A percentile compares a stretch with the other conserved stretches of the same genome.
Evolutionary conservation across 2,797 vertebrate genomes (phyloP).

Genomic region (Clarias fuscus): DNA sequence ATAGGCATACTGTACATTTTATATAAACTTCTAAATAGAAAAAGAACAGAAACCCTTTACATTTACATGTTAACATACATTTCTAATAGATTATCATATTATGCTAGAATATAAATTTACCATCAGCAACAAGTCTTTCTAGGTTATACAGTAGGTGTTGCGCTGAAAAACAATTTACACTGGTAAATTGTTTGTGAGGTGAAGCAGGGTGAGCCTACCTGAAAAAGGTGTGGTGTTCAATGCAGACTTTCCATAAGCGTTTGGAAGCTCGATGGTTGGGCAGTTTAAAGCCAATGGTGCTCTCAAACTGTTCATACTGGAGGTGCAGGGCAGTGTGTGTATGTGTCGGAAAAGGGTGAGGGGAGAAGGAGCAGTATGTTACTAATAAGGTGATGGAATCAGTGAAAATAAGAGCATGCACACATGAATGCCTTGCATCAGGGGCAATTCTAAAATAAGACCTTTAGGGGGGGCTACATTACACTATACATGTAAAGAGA

Average conservation of each 20-base stretch:
- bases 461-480: too few relatives aligned
- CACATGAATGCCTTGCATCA: not conserved
- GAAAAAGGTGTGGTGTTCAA: conserved; percentile 99
- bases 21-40: not conserved
- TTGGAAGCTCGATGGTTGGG: conserved; percentile 98
- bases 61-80: not conserved
- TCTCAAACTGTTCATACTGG: conserved; percentile 88
- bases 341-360: conserved; percentile 47
- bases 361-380: conserved; percentile 50
- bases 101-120: not conserved
- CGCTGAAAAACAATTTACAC: conserved; percentile 14
- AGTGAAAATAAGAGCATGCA: conserved; percentile 36
- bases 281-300: conserved; percentile 98
- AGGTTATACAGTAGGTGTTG: not conserved
- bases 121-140: not conserved
- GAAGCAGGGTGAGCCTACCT: conserved; percentile 76
- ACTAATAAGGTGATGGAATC: conserved; percentile 34
- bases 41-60: not conserved
- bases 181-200: not conserved
- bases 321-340: conserved; percentile 57
- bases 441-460: too few relatives aligned
- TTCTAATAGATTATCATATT: not conserved
- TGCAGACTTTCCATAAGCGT: conserved; percentile 99
- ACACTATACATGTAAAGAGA: too few relatives aligned
- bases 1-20: not conserved